phyloP scores from a whole-genome alignment of 2,888 invertebrate genomes.

The Apamea anceps region DNA sequence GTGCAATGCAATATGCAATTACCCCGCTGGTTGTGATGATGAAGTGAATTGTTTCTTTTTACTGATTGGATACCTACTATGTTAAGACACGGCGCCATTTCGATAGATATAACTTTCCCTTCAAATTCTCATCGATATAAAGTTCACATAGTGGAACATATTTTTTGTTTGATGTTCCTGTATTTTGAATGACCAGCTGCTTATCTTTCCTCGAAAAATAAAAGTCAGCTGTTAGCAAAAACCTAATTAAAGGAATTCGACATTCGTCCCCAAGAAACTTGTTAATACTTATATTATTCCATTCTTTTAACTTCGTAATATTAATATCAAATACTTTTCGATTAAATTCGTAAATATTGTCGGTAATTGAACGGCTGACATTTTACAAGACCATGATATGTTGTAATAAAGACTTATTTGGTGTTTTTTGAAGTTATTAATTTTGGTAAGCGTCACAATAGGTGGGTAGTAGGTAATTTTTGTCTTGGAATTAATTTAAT shows the following conservation, averaged over 20 bases:
- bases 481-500: not conserved
- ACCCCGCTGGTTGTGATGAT: too few species aligned
- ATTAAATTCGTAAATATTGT: slow-evolving; percentile 17
- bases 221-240: slow-evolving; percentile 38
- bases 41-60: too few species aligned
- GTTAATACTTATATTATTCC: slow-evolving; percentile 31
- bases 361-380: slow-evolving; percentile 30
- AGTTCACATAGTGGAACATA: not conserved
- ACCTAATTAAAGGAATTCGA: slow-evolving; percentile 41
- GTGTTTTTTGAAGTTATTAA: not conserved
- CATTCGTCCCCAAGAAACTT: slow-evolving; percentile 28
- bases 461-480: slow-evolving; percentile 1
- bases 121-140: slow-evolving; percentile 1
- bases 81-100: not conserved
- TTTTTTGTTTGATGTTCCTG: slow-evolving; percentile 14
- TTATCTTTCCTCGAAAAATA: slow-evolving; percentile 38
- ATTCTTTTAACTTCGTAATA: slow-evolving; percentile 34
- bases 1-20: too few species aligned
- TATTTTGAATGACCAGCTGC: slow-evolving; percentile 48
- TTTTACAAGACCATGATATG: slow-evolving; percentile 19
- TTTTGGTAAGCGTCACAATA: not conserved
- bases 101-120: slow-evolving; percentile 10
- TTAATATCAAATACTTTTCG: slow-evolving; percentile 6
- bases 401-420: slow-evolving; percentile 18
- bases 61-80: too few species aligned